phyloP scores from a whole-genome alignment of 2,797 vertebrate species.

The Oreonectes daqikongensis region DNA sequence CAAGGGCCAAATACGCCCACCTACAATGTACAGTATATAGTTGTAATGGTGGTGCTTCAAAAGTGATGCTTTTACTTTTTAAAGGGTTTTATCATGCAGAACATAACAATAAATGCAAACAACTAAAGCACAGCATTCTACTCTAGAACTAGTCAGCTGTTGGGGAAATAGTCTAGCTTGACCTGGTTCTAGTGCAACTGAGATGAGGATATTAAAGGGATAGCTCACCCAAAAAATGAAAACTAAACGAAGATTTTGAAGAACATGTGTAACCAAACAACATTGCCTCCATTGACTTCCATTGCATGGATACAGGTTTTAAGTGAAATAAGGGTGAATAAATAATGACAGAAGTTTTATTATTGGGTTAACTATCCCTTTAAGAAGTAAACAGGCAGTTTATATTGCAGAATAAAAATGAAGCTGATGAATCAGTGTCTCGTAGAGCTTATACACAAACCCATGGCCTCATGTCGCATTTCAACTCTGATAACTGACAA shows the following conservation, averaged over 20 bases:
- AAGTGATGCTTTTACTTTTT: not conserved
- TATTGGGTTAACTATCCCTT: too few species aligned
- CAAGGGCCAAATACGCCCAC: not conserved
- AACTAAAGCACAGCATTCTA: not conserved
- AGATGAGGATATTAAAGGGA: not conserved
- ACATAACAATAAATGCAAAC: not conserved
- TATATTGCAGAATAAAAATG: not conserved
- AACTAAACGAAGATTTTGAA: too few species aligned
- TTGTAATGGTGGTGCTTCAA: not conserved
- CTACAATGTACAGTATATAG: not conserved
- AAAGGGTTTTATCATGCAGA: not conserved
- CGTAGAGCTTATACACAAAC: not conserved
- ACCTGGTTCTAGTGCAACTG: not conserved
- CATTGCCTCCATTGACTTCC: too few species aligned
- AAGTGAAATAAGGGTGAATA: too few species aligned
- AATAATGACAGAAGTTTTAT: too few species aligned
- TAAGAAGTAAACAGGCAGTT: not conserved
- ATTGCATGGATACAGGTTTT: too few species aligned
- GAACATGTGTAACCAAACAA: too few species aligned
- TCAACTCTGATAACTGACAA: not conserved
- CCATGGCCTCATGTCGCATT: not conserved
- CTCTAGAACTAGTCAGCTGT: not conserved
- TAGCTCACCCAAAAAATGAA: too few species aligned
- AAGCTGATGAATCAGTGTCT: not conserved
- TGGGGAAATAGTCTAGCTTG: not conserved